A percentile compares a stretch with the other conserved stretches of the same genome.
phyloP scores from a whole-genome alignment of 2,888 invertebrate genomes.

The Biston betularia region DNA sequence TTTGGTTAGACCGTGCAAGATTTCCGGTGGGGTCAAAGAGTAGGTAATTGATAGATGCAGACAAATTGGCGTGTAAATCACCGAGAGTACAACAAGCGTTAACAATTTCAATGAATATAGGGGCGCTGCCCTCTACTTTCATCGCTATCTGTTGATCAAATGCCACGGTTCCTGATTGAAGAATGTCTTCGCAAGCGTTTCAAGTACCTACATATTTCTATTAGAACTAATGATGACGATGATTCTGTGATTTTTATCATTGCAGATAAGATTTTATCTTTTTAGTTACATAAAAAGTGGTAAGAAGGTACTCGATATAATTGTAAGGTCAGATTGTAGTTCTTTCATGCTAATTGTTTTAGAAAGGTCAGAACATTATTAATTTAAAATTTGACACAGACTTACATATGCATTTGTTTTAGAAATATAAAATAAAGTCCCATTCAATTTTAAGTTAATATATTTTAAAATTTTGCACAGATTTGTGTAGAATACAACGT shows the following conservation, averaged over 20 bases:
- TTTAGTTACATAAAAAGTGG: too few relatives aligned
- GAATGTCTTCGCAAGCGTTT: conserved; percentile 18
- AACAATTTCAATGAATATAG: conserved; percentile 71
- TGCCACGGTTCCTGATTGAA: conserved; percentile 16
- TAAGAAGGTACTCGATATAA: too few relatives aligned
- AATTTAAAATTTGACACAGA: too few relatives aligned
- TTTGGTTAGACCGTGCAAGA: conserved; percentile 25
- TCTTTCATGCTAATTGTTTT: too few relatives aligned
- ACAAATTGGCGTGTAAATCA: conserved; percentile 76
- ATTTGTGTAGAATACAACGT: too few relatives aligned
- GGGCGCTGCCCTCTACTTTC: conserved; percentile 67
- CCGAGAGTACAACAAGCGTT: conserved; percentile 62
- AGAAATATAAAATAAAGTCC: too few relatives aligned
- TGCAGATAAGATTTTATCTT: neutral
- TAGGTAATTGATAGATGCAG: conserved; percentile 54
- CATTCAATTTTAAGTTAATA: neutral
- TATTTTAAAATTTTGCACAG: too few relatives aligned
- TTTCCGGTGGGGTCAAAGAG: conserved; percentile 47
- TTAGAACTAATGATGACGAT: neutral
- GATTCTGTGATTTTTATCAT: neutral
- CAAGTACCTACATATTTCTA: neutral
- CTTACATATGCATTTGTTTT: too few relatives aligned
- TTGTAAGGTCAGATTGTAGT: too few relatives aligned
- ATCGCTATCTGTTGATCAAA: conserved; percentile 37
- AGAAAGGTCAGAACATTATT: too few relatives aligned